These are phyloP conservation scores for Corticium candelabrum DNA, from an alignment of 37 sponge, comb jelly and placozoan species.

Conservation along the genomic window DNA sequence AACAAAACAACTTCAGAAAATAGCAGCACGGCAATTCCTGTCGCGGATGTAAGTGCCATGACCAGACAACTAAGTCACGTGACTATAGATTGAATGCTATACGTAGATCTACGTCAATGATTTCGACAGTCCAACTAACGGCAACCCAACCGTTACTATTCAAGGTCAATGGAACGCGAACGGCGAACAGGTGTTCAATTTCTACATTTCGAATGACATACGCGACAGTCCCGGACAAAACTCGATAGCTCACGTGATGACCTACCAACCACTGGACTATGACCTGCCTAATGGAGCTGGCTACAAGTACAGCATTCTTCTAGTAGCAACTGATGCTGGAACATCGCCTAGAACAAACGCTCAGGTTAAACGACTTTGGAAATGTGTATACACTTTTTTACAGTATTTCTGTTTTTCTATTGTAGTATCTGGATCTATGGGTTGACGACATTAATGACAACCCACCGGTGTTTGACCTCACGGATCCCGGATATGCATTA, in stretches of 20 bases:
- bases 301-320: background rate
- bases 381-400: no score
- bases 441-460: background rate
- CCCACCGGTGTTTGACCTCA: background rate
- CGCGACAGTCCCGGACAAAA: background rate
- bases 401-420: no score
- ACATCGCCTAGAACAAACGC: background rate
- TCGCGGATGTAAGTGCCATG: background rate
- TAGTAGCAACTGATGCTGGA: background rate
- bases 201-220: background rate
- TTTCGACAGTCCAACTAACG: background rate
- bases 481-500: background rate
- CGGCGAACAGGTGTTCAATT: background rate
- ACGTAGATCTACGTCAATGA: no score
- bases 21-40: background rate
- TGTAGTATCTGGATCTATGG: background rate
- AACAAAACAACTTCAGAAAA: background rate
- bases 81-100: no score
- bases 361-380: no score
- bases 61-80: no score
- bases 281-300: background rate
- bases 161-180: background rate
- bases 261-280: background rate
- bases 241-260: background rate
- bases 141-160: background rate